Conservation (phyloP, 2,888 invertebrate species). For the Priocnemis perturbator region DNA sequence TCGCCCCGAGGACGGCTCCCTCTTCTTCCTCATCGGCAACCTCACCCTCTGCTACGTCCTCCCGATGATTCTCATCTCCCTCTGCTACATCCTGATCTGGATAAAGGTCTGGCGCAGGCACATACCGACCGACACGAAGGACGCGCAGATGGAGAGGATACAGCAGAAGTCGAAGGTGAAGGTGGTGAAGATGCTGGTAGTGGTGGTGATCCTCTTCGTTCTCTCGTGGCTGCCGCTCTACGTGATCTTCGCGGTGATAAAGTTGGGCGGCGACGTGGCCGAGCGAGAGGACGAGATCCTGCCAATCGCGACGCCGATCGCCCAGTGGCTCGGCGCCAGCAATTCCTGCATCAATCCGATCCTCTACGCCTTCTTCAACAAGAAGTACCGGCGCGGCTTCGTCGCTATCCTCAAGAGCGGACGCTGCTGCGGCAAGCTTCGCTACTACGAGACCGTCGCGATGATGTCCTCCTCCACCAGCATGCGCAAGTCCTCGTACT, state of each 20-base stretch:
- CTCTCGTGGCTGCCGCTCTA: slow-evolving; percentile 95
- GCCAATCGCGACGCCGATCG: slow-evolving; percentile 89
- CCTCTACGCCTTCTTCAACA: slow-evolving; percentile 95
- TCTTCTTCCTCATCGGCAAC: slow-evolving; percentile 93
- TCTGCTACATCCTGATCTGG: slow-evolving; percentile 95
- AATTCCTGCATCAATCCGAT: slow-evolving; percentile 98
- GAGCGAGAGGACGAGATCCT: slow-evolving; percentile 88
- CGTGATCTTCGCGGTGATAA: slow-evolving; percentile 90
- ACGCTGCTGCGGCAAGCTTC: slow-evolving; percentile 88
- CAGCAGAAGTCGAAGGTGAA: slow-evolving; percentile 96
- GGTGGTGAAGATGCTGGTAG: slow-evolving; percentile 95
- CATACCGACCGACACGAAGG: slow-evolving; percentile 93
- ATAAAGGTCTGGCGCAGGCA: slow-evolving; percentile 91
- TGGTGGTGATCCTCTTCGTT: slow-evolving; percentile 94
- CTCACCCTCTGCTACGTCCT: slow-evolving; percentile 92
- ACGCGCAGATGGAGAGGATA: slow-evolving; percentile 93
- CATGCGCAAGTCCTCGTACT: slow-evolving; percentile 90
- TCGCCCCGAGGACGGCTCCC: slow-evolving; percentile 85
- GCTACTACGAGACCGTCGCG: slow-evolving; percentile 91
- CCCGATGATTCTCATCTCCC: slow-evolving; percentile 92
- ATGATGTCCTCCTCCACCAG: slow-evolving; percentile 91
- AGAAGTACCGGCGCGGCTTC: slow-evolving; percentile 93
- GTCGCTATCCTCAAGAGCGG: slow-evolving; percentile 90
- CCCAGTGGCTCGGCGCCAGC: slow-evolving; percentile 94
- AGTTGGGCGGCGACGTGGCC: slow-evolving; percentile 83